Evolutionary conservation across 2,797 vertebrate genomes (phyloP).

Genomic region (Poecilia gillii): DNA sequence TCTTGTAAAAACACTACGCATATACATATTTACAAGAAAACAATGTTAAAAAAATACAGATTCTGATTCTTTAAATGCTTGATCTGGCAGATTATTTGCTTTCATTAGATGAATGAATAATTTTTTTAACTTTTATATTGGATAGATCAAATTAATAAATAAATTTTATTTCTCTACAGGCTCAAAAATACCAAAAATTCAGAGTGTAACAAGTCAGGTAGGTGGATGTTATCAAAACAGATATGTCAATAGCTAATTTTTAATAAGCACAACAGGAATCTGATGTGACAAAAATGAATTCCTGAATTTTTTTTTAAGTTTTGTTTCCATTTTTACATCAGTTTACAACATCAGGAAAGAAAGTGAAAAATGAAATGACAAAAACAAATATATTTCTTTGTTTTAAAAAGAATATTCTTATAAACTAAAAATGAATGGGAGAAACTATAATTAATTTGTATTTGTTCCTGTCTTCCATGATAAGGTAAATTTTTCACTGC

Average conservation of each 20-base stretch:
- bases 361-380: neutral
- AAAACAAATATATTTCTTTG: neutral
- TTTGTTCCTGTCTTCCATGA: constrained; percentile 9
- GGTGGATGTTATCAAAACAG: neutral
- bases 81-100: no score
- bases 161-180: neutral
- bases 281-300: neutral
- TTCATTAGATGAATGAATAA: neutral
- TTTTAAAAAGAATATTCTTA: neutral
- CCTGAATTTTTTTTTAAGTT: neutral
- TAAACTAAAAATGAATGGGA: neutral
- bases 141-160: neutral
- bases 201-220: constrained; percentile 24
- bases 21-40: neutral
- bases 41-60: neutral
- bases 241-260: neutral
- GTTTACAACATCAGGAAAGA: neutral
- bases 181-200: neutral
- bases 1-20: no score
- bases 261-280: neutral
- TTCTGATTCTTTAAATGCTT: neutral
- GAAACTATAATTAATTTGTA: neutral
- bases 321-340: neutral
- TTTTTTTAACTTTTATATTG: neutral
- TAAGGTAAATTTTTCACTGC: constrained; percentile 34